Base-by-base conservation (phyloP, 2,797 vertebrate species). In the Gadopsis marmoratus region DNA sequence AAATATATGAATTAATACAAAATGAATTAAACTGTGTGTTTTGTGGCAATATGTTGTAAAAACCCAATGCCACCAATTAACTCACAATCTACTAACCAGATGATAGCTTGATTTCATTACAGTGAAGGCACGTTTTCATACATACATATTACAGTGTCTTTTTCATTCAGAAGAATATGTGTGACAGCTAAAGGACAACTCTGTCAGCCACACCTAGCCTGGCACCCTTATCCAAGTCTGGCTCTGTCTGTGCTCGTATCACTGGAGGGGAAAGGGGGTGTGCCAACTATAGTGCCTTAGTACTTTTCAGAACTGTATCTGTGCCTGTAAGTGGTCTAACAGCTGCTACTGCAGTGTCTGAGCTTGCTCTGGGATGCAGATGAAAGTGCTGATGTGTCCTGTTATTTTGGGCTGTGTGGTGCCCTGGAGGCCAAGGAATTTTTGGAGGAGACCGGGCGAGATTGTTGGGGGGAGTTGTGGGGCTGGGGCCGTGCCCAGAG, bases 351-450 rank as follows among this genome's bases (percentile, higher is more conserved):
- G 90, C 87, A 83, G 85, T 91, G 95, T 93, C 91, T 92, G 86
- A 92, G 90, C 93, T 88, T 91, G 93, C 90, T 91, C 50, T 35
- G 77, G 88, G 93, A 92, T 85, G 82, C 90, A 89, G 90, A 92
- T 93, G 86, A 94, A 94, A 93, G 92, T 91, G 92, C 93, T 94
- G 94, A 94, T 91, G 90, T 82, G 87, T 88, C 89, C 90, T 87
- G 91, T 94, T 95, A 95, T 94, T 94, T 94, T 83, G 80, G 92
- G 91, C 72, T 85, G 75, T 64, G 62, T 21, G 53, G 69, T 90
- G 89, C 90, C 92, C 87, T 50, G 31, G 86, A 87, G 88, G 74
- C 71, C 55, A 35, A 56, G 79, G 82, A 82, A 82, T 88, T 81
- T 91, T 90, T 88, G 78, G 86, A 88, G 83, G 87, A 84, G 89